Base-by-base conservation (phyloP, 2,888 invertebrate genomes). In the Nycteola revayana region DNA sequence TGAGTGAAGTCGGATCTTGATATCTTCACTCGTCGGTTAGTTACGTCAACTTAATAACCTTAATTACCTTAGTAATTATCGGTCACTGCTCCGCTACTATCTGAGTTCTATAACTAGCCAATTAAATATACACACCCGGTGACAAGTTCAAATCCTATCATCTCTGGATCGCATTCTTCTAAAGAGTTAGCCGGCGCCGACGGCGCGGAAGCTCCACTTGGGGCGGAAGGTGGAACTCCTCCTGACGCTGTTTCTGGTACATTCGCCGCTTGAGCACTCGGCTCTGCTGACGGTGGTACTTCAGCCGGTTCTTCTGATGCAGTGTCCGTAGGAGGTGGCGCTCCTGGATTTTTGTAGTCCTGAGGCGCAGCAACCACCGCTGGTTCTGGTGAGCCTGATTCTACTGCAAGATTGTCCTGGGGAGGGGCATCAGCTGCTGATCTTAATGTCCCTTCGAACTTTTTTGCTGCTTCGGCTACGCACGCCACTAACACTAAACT, bases 111-210 rank as follows among this genome's bases (percentile, higher is more conserved):
- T 46, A 32, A 35, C 10, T 34, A 18, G 33, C 25, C 21, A 32
- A 36, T 46, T 48, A 43, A 36, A 46, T 40, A 39, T 44, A 28
- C 8, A 9, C 85, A 91, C 91, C 95, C 97, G 53, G 96, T 97
- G 66, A 96, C 93, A 71, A 97, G 91, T 88, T 97, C 97, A 80
- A 97, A 97, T 56, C 96, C 95, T 62, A 95, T 92, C 93, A 95
- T 94, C 82, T 96, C 96, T 29, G 94, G 91, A 81, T 96, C 95
- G 77, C 96, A 96, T 80, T 95, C 95, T 68, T 95, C 95, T 27
- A 89, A 73, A 24, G 90, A 89, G 49, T 90, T 85, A 1, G 90
- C 87, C n/a, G 89, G 88, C 30, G 90, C 90, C 21, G 90, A 89
- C 25, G 90, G 88, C 1, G 89, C 90, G 3, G 89, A 88, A 10